phyloP scores from a whole-genome alignment of 2,888 invertebrate species.

The Eupsilia transversa region DNA sequence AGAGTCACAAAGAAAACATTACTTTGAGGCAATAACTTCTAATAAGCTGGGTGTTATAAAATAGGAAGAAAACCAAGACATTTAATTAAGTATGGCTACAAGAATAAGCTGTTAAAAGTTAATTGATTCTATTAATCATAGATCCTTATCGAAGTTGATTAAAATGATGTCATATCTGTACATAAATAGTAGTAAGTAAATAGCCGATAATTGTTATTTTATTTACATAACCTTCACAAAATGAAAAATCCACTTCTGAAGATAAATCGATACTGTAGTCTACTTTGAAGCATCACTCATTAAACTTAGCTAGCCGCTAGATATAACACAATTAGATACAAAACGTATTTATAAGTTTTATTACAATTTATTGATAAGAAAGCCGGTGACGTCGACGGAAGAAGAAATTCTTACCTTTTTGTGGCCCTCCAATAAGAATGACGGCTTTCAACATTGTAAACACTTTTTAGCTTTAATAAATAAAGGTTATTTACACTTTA shows the following conservation, averaged over 20 bases:
- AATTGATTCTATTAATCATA: neutral
- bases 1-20: too few species aligned
- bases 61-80: neutral
- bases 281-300: neutral
- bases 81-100: neutral
- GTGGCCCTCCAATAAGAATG: slow-evolving; percentile 97
- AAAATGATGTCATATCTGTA: slow-evolving; percentile 10
- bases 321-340: neutral
- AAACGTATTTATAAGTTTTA: slow-evolving; percentile 2
- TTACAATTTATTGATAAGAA: slow-evolving; percentile 37
- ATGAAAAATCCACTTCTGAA: neutral
- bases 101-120: neutral
- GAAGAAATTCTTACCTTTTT: slow-evolving; percentile 93
- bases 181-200: neutral
- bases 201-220: neutral
- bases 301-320: neutral
- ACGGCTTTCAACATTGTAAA: slow-evolving; percentile 94
- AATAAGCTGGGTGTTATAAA: too few species aligned
- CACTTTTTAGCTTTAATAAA: neutral
- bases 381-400: slow-evolving; percentile 77
- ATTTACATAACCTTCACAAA: slow-evolving; percentile 50
- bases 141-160: slow-evolving; percentile 15
- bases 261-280: neutral
- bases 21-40: too few species aligned
- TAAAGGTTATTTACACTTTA: neutral